Evolutionary conservation across 2,888 invertebrate genomes (phyloP).

Genomic region (Caradrina clavipalpis): DNA sequence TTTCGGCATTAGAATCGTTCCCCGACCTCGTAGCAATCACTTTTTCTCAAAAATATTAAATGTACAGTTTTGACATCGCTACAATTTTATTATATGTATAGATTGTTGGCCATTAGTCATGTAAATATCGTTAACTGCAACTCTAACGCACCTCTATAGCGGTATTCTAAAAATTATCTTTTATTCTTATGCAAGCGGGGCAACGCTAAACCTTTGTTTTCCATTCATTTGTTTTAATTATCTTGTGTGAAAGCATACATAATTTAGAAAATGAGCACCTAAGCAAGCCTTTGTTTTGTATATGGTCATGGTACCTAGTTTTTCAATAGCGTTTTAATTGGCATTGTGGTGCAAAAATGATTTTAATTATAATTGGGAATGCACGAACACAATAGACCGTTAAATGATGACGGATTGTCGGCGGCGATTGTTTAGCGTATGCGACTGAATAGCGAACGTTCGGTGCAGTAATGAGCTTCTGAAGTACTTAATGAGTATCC

Average conservation of each 20-base stretch:
- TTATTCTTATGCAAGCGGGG: constrained; percentile 65
- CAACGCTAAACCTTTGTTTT: constrained; percentile 34
- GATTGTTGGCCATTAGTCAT: constrained; percentile 86
- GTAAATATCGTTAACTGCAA: constrained; percentile 87
- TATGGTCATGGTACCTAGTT: constrained; percentile 46
- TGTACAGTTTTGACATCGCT: too few species aligned
- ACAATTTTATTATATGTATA: too few species aligned
- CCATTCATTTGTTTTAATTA: constrained; percentile 59
- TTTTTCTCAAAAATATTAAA: too few species aligned
- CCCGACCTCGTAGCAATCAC: too few species aligned
- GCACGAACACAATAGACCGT: constrained; percentile 78
- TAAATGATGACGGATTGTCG: constrained; percentile 80
- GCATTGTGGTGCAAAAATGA: constrained; percentile 71
- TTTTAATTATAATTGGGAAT: constrained; percentile 81
- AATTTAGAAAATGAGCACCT: constrained; percentile 53
- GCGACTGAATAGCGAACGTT: constrained; percentile 81
- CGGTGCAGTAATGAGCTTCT: constrained; percentile 82
- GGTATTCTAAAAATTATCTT: constrained; percentile 68
- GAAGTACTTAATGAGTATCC: constrained; percentile 78
- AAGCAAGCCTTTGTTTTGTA: constrained; percentile 52
- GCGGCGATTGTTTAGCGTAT: constrained; percentile 79
- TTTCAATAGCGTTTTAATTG: constrained; percentile 72
- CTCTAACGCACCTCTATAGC: constrained; percentile 71
- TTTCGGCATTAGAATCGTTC: too few species aligned
- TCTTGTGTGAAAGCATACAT: constrained; percentile 42